phyloP scores from a whole-genome alignment of 1,140 invertebrate species.

The Diplogasteroides magnus region DNA sequence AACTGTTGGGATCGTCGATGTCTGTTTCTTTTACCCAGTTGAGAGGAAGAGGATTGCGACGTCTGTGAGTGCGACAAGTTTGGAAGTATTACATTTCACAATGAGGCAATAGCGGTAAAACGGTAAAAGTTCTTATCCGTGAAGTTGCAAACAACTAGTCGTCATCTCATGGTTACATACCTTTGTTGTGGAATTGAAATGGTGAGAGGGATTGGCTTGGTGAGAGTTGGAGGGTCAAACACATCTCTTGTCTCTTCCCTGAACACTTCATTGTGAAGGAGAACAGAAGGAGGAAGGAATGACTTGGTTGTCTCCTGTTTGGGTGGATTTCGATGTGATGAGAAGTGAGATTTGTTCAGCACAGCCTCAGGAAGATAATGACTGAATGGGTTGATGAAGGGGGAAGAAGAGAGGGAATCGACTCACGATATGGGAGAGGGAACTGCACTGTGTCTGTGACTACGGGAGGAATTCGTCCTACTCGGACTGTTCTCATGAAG shows the following conservation, averaged over 20 bases:
- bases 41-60: background rate
- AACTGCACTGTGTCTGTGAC: background rate
- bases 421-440: background rate
- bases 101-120: too few species aligned
- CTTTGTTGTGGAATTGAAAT: background rate
- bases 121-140: too few species aligned
- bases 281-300: too few species aligned
- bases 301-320: too few species aligned
- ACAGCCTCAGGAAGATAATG: background rate
- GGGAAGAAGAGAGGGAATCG: background rate
- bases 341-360: background rate
- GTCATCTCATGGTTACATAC: too few species aligned
- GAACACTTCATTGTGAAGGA: too few species aligned
- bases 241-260: too few species aligned
- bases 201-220: background rate
- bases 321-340: background rate
- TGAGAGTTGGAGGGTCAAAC: background rate
- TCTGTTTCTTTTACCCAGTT: background rate
- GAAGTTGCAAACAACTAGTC: too few species aligned
- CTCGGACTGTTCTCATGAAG: background rate
- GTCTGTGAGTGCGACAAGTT: background rate
- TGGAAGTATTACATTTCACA: too few species aligned
- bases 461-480: background rate
- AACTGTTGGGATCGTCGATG: background rate
- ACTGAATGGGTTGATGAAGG: background rate